Base-by-base conservation (phyloP, 2,113 vertebrate genomes). In the Tor tambroides region DNA sequence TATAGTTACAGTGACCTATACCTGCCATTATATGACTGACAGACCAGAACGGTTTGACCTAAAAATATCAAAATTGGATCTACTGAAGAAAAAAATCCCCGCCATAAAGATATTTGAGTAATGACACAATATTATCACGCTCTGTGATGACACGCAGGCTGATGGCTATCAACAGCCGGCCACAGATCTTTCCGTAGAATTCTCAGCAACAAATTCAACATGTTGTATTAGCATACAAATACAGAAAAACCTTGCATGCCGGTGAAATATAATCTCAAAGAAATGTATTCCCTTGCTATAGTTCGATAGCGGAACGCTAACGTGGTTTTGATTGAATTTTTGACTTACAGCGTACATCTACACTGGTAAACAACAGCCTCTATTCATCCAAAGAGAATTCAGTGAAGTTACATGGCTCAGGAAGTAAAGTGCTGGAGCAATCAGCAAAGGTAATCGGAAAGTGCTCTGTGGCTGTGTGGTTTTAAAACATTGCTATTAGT, bases 401-500 rank as follows among this genome's bases (percentile, higher is more conserved):
- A 19, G 38, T 69, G 61, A 69, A 83, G 63, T 46, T 83, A 51
- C 65, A 83, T 69, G 28, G 81, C 26, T 69, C 43, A 71, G 65
- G 6, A 56, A 72, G 65, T 83, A 72, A 83, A 83, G 81, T 65
- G 11, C 28, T 51, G 43, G 11, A 72, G 81, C 80, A 82, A 82
- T 49, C 61, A 67, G 9, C 7, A 46, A 65, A 82, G n/a, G 81
- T 71, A 83, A 83, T 83, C 81, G 30, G 81, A 72, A 83, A 72
- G 67, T n/a, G 28, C 65, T 72, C 43, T 69, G 28, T 54, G 63
- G 65, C 26, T 69, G n/a, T 83, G 38, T 72, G 43, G 65, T 83
- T 83, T 83, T 67, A 65, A 67, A 82, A 67, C 61, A 82, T 49
- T 28, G 80, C 61, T 61, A 82, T 82, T 82, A 67, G 80, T 82